Base-by-base conservation (phyloP, 1,140 invertebrate species). In the Orius laevigatus region DNA sequence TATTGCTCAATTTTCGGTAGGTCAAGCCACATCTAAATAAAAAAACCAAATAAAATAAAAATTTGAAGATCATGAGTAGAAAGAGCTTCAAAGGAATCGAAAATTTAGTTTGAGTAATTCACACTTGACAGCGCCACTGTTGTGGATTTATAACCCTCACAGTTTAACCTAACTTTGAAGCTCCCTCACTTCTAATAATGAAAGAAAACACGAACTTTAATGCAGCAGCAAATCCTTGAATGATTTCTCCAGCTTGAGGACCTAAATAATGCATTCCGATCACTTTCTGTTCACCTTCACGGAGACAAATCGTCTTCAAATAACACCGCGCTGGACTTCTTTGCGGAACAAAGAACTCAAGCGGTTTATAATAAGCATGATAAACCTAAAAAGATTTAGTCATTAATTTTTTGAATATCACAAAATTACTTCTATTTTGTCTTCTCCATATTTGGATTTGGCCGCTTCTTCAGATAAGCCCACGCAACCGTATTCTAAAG, bases 221-320 rank as follows among this genome's bases (percentile, higher is more conserved):
- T 32, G 82, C 83, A 25, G 76, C 75, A 1, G 86, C 81, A 70
- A 92, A 95, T 51, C 92, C 93, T 73, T 98, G 94, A 46, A 94
- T 95, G 35, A 98, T 81, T 73, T 98, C 95, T 18, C 94, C 94
- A 43, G 94, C 93, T 62, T 91, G 82, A 1, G 94, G 93, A 6
- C 93, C 91, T 41, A 94, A 65, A 59, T 94, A 91, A 69, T 98
- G 95, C 61, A 98, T 79, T 4, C 95, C 95, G 44, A 98, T 65
- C 12, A 98, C 79, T 56, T 73, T 74, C 63, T 95, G 84, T 32
- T 79, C 71, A 10, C 69, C 71, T 46, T 65, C 64, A 55, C 74
- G 70, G 19, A 76, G 54, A 25, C 76, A 74, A 34, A 89, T 68
- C 5, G 84, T 80, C 68, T 89, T 89, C 44, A 85, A 61, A 61